Base-by-base conservation (phyloP, 2,888 invertebrate genomes). In the Agriopis marginaria region DNA sequence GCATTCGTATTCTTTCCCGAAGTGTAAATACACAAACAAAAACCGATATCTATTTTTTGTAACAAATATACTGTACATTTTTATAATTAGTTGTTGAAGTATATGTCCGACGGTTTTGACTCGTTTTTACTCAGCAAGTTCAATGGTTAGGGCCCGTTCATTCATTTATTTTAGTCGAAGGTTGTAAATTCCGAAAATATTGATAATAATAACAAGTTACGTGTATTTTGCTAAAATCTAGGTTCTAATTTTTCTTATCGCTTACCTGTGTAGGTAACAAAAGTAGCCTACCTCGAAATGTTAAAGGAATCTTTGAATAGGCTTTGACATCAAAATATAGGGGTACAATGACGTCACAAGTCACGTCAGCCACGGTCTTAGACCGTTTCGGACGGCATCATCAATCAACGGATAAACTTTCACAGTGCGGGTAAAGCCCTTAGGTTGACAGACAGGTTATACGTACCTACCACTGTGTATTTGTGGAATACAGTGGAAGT, bases 371-470 rank as follows among this genome's bases (percentile, higher is more conserved):
- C 55, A 66, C 63, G 72, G 67, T 70, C 73, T 66, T 23, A 49
- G 69, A 32, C 59, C 56, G 45, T 42, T 59, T n/a, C 42, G 44
- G 58, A 50, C 32, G 8, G 14, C 44, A 54, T 55, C 69, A 70
- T 70, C 69, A 62, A 70, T 70, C 71, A 71, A 45, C 54, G 68
- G 71, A 65, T 71, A 68, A 71, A 68, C 65, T 71, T 71, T 59
- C 68, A 54, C 68, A 65, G 44, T 53, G 66, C 47, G 61, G 69
- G 56, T 62, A 56, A 61, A 69, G 69, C 61, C 59, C 49, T 68
- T 63, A 53, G 59, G 59, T 68, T 68, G 68, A 55, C 68, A 68
- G 63, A 68, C 59, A 63, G 39, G 39, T 49, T 63, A 51, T 61
- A 51, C 3, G 50, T 51, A 58, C 54, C 54, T n/a, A 23, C 11